A percentile compares a stretch with the other conserved stretches of the same genome.
Conservation (phyloP, 2,797 vertebrate genomes). For the Onychomys torridus region DNA sequence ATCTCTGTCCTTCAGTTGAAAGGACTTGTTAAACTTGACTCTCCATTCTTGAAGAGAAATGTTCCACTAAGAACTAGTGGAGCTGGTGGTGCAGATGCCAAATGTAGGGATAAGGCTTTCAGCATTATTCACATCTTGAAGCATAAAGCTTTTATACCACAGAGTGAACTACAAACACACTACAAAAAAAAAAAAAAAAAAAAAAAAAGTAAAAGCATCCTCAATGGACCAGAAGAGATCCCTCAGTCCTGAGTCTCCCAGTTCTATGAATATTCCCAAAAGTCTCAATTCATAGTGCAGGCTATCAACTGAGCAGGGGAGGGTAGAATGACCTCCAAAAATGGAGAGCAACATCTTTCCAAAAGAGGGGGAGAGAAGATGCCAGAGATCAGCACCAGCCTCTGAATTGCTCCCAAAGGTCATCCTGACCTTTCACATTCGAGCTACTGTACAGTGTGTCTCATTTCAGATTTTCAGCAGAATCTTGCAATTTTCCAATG, state of each 20-base stretch:
- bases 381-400: neutral
- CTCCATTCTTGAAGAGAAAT: slow-evolving; percentile 46
- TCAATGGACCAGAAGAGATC: neutral
- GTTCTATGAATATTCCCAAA: neutral
- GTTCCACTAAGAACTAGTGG: neutral
- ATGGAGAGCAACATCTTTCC: neutral
- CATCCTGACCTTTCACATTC: slow-evolving; percentile 1
- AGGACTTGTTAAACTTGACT: slow-evolving; percentile 45
- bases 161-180: slow-evolving; percentile 34
- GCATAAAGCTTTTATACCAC: slow-evolving; percentile 14
- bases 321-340: slow-evolving; percentile 54
- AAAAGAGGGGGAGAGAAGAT: neutral
- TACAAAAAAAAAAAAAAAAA: neutral
- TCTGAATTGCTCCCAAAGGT: slow-evolving; percentile 31
- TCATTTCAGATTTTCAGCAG: neutral
- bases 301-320: neutral
- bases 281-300: neutral
- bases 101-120: slow-evolving; percentile 12
- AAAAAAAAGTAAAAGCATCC: slow-evolving; percentile 35
- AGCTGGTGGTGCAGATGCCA: slow-evolving; percentile 6
- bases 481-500: slow-evolving; percentile 23
- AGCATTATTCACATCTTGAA: slow-evolving; percentile 42
- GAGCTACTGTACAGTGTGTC: neutral
- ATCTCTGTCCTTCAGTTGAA: slow-evolving; percentile 14
- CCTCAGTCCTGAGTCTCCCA: neutral